Evolutionary conservation across 2,888 invertebrate genomes (phyloP).

Genomic region (Alcis repandata): DNA sequence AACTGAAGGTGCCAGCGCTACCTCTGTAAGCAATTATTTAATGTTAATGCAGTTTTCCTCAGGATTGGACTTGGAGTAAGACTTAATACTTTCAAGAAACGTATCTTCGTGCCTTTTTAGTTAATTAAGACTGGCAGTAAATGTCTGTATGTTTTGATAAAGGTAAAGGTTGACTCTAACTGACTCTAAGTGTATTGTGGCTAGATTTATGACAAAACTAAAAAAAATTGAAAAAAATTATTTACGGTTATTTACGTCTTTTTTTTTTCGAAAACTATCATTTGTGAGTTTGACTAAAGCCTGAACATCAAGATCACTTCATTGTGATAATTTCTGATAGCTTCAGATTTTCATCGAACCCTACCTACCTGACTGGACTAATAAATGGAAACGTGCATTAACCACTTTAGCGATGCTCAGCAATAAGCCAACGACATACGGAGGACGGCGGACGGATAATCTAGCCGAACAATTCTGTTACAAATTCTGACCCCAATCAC

Average conservation of each 20-base stretch:
- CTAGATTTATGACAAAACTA: too few species aligned
- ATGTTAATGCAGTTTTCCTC: not conserved
- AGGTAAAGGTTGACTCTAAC: not conserved
- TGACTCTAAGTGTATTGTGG: too few species aligned
- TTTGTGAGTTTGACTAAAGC: too few species aligned
- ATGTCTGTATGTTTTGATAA: not conserved
- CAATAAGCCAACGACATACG: not conserved
- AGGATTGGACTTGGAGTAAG: not conserved
- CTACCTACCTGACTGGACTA: too few species aligned
- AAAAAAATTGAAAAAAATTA: too few species aligned
- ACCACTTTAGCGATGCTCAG: too few species aligned
- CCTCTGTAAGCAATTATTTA: not conserved
- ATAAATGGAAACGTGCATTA: not conserved
- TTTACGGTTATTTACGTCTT: too few species aligned
- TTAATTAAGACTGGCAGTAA: not conserved
- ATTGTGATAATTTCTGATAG: too few species aligned
- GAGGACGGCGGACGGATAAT: not conserved
- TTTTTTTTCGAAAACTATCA: too few species aligned
- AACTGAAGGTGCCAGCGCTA: not conserved
- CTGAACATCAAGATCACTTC: too few species aligned
- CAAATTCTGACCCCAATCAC: conserved; percentile 25
- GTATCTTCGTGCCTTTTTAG: not conserved
- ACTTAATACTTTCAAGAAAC: too few species aligned
- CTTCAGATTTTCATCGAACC: too few species aligned
- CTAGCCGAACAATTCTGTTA: not conserved